Evolutionary conservation across 2,113 vertebrate species (phyloP), one percentile per base, ranked within the genome.

Genomic region (Entosphenus tridentatus): DNA sequence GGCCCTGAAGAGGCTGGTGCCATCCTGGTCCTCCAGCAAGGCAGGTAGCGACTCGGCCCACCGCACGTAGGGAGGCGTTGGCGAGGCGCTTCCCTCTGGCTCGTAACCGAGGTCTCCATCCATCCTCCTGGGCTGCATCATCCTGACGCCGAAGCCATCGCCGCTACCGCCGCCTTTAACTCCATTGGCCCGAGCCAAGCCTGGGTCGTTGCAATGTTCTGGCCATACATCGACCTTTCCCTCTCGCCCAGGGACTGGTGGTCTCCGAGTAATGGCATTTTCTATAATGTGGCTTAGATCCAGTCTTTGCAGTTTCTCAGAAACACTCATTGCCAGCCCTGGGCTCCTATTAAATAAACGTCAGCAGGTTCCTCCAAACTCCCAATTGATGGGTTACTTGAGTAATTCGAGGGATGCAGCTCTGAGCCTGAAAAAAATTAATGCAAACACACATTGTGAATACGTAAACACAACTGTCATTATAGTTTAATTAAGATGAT

Each of bases 11-110:
- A 96, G 89, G 58, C 88, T 85, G 70, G 92, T 89, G 55, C 93
- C 92, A 71, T 98, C 93, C 78, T 95, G 90, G 77, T 98, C 93
- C 12, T 88, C 92, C 74, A 98, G 72, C 54, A 98, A 82, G 67
- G 85, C 90, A 78, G 87, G 92, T 77, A 98, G 74, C 5, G 93
- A 98, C 79, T 95, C 95, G 76, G 85, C 87, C 93, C 93, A 98
- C 69, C 92, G 78, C 74, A 83, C 85, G 56, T 92, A 81, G 13
- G 89, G 89, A 8, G 87, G 95, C 39, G 95, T 88, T 0, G 90
- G 93, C 18, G 87, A 95, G 0, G 91, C 90, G 57, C 93, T 91
- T 56, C 93, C 93, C 81, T 96, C 92, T 0, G 92, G 92, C 77
- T 98, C 93, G 62, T 65, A 65, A 69, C 88, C 91, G 10, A 96